These are phyloP conservation scores for Pachycephala philippinensis DNA, from an alignment of 2,113 vertebrate genomes.

Conservation along the genomic window DNA sequence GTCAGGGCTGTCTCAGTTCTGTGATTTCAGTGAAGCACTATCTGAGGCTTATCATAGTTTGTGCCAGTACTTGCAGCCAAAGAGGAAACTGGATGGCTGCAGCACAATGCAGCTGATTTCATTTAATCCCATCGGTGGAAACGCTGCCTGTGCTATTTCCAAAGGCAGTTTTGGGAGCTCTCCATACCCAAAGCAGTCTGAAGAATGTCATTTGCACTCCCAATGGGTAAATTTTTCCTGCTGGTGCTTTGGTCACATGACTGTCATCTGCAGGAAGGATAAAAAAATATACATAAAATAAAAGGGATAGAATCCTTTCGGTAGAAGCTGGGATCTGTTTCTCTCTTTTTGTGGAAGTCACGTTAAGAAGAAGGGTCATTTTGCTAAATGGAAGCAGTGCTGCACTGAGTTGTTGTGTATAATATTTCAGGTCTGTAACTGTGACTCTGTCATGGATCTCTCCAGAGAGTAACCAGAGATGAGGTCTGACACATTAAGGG, in stretches of 20 bases:
- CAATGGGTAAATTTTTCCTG: neutral
- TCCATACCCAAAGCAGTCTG: constrained; percentile 15
- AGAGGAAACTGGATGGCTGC: constrained; percentile 49
- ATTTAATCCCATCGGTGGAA: constrained; percentile 40
- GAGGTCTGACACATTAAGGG: neutral
- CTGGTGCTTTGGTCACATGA: neutral
- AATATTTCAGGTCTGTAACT: neutral
- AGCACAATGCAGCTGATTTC: constrained; percentile 42
- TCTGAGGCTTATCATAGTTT: constrained; percentile 31
- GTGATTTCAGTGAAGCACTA: constrained; percentile 20
- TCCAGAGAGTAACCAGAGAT: neutral
- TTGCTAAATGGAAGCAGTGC: neutral
- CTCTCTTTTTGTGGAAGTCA: neutral
- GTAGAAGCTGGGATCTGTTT: neutral
- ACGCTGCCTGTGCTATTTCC: constrained; percentile 21
- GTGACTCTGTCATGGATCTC: neutral
- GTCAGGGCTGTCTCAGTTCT: constrained; percentile 8
- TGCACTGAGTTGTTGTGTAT: neutral
- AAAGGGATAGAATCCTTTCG: neutral
- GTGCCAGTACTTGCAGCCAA: constrained; percentile 42
- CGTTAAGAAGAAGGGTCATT: neutral
- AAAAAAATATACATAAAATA: neutral
- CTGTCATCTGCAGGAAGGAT: neutral
- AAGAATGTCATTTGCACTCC: constrained; percentile 11
- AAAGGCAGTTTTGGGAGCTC: constrained; percentile 38